These are phyloP conservation scores for Centropus unirufus DNA, from an alignment of 2,113 vertebrate genomes.

Conservation along the genomic window DNA sequence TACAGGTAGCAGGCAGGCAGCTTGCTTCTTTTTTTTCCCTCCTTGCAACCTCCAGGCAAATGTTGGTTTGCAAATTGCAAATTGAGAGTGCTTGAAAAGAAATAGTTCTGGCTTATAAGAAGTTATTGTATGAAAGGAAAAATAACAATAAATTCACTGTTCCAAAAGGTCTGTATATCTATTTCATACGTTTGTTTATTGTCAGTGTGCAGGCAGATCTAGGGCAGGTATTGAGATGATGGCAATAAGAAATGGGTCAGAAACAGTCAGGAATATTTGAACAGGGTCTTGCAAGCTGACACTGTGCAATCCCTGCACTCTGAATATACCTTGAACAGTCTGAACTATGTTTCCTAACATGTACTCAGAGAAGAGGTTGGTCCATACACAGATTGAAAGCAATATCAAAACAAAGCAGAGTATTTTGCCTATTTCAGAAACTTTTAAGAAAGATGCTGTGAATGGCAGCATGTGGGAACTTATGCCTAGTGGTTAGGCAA, in stretches of 20 bases:
- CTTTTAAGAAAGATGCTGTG: neutral
- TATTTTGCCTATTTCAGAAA: neutral
- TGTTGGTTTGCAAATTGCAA: neutral
- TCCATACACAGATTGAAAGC: neutral
- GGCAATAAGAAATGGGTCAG: neutral
- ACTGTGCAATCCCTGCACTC: neutral
- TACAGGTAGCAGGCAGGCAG: neutral
- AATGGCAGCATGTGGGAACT: neutral
- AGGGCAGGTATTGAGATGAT: neutral
- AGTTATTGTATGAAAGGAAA: neutral
- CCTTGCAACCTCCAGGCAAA: neutral
- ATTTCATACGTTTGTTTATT: neutral
- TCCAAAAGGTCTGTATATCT: neutral
- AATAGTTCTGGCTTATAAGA: neutral
- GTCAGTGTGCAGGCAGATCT: neutral
- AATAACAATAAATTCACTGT: neutral
- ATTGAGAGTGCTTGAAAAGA: neutral
- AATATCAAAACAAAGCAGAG: neutral
- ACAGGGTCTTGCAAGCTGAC: neutral
- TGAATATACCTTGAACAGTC: neutral
- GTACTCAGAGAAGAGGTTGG: neutral
- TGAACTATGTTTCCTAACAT: neutral
- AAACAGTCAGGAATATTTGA: neutral
- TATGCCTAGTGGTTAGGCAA: neutral
- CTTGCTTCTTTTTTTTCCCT: neutral